A percentile compares a stretch with the other conserved stretches of the same genome.
phyloP scores from a whole-genome alignment of 2,888 invertebrate species.

The Agonopterix arenella region DNA sequence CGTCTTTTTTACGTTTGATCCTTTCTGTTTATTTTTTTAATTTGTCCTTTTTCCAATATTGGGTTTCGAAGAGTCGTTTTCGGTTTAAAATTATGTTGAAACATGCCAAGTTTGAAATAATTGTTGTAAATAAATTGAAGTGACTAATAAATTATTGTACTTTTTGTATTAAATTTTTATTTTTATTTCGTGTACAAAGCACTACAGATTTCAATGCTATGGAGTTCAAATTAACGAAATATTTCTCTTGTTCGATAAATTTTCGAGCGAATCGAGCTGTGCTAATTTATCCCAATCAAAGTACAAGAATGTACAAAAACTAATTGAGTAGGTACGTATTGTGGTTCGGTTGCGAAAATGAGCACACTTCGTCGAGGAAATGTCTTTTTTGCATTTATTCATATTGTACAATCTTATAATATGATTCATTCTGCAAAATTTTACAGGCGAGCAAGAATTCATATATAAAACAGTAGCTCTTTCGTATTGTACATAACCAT shows the following conservation, averaged over 20 bases:
- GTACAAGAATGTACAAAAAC: background rate
- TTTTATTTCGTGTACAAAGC: background rate
- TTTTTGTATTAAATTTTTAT: background rate
- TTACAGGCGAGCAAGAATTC: slow-evolving; percentile 78
- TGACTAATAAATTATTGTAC: slow-evolving; percentile 33
- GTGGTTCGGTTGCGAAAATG: slow-evolving; percentile 3
- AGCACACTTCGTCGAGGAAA: slow-evolving; percentile 54
- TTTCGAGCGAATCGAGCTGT: background rate
- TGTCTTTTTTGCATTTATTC: slow-evolving; percentile 77
- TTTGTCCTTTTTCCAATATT: no score
- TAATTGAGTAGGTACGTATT: background rate
- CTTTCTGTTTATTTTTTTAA: no score
- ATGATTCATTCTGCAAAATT: slow-evolving; percentile 77
- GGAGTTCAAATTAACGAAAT: background rate
- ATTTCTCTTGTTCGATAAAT: slow-evolving; percentile 2
- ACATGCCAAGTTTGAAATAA: background rate
- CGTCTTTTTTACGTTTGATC: no score
- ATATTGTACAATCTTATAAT: slow-evolving; percentile 77
- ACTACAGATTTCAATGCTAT: background rate
- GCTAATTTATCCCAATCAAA: no score
- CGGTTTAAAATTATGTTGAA: background rate
- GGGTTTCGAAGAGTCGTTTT: no score
- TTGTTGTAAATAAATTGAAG: background rate
- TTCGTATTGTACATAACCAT: slow-evolving; percentile 76
- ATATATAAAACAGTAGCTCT: slow-evolving; percentile 77